Percentiles rank a stretch among this genome's conserved stretches.
phyloP scores from a whole-genome alignment of 2,888 invertebrate genomes.

The Cheiracanthium punctorium region DNA sequence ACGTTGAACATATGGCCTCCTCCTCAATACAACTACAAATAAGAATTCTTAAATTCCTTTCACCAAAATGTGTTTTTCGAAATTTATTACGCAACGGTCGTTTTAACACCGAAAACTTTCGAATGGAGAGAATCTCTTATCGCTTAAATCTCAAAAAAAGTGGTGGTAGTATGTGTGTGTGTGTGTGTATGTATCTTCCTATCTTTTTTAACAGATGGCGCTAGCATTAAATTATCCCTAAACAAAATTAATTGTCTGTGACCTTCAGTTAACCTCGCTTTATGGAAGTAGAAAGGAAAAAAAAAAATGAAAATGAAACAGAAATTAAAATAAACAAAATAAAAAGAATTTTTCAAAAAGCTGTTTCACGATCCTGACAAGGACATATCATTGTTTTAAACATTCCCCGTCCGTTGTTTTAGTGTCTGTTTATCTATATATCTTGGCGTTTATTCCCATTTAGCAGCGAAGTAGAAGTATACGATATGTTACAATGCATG shows the following conservation, averaged over 20 bases:
- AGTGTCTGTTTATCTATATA: conserved; percentile 17
- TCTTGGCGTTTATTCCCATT: conserved; percentile 39
- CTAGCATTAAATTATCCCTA: not conserved
- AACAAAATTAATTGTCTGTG: conserved; percentile 48
- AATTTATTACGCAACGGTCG: not conserved
- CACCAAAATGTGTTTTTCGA: no score
- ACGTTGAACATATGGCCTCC: no score
- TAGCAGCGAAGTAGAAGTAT: conserved; percentile 34
- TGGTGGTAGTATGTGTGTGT: no score
- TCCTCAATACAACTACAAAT: no score
- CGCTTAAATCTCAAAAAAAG: not conserved
- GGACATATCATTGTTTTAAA: conserved; percentile 59
- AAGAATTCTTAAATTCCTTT: no score
- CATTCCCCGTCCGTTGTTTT: conserved; percentile 36
- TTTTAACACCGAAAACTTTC: not conserved
- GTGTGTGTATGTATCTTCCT: not conserved
- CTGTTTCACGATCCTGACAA: conserved; percentile 54
- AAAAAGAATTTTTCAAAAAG: conserved; percentile 58
- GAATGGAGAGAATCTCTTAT: not conserved
- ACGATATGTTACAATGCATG: conserved; percentile 20
- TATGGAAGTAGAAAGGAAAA: conserved; percentile 7
- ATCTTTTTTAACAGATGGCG: conserved; percentile 38
- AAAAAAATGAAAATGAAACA: not conserved
- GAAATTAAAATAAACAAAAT: no score
- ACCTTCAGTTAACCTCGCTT: conserved; percentile 55